Base-by-base conservation (phyloP, 2,888 invertebrate species). In the Xylota sylvarum region DNA sequence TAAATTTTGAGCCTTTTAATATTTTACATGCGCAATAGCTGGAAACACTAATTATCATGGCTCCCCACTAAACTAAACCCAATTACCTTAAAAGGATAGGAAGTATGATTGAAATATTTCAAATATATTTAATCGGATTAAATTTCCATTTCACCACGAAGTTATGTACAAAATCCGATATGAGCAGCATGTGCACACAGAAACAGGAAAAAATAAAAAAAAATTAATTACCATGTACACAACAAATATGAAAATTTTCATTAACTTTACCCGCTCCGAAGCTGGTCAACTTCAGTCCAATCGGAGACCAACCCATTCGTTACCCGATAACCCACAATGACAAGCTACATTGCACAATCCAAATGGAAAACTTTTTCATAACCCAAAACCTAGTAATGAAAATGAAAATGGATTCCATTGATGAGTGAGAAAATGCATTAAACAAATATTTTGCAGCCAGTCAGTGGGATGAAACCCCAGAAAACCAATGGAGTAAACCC, bases 241-340 rank as follows among this genome's bases (percentile, higher is more conserved):
- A 50, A 40, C 27, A 67, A 40, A 40, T n/a, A 77, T 67, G 50
- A 48, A 77, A 67, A 67, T 50, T 30, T 77, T 67, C 67, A 77
- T 69, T 77, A 60, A 60, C 67, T 67, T 17, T 56, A 56, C 40
- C 40, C n/a, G 5, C 27, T 27, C 23, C 10, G 27, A 48, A 48
- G 37, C 46, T 76, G 76, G 65, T 69, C 12, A 50, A 50, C 40
- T 19, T 7, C 67, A 40, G 35, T 40, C 30, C 40, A 67, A 48
- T 67, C 30, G 35, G n/a, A 35, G n/a, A 12, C 50, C 48, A 50
- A 3, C 40, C 67, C 77, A 67, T 23, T 35, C 10, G 19, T 9
- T 67, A 67, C 56, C 46, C 56, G 58, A 67, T 37, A 67, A 77
- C 67, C 56, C 77, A 19, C 76, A 77, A 32, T 19, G 37, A 32